Conservation (phyloP, 2,888 invertebrate species). For the Drosophila paranaensis region DNA sequence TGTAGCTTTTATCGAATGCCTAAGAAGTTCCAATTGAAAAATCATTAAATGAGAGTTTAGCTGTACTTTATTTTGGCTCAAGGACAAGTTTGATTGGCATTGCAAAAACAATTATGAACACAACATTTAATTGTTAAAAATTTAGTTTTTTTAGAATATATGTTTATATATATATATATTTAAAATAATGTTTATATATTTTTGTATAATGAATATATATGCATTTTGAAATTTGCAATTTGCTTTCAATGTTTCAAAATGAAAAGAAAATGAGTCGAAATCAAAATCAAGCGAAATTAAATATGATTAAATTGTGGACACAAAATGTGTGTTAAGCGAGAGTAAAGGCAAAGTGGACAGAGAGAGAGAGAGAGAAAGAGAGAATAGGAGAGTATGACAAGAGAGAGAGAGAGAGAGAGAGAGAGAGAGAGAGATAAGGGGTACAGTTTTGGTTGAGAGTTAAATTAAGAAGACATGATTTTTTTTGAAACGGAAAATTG, state of each 20-base stretch:
- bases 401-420: constrained; percentile 28
- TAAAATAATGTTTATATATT: constrained; percentile 41
- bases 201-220: constrained; percentile 48
- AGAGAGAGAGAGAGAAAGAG: constrained; percentile 30
- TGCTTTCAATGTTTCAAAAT: constrained; percentile 35
- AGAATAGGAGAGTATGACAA: constrained; percentile 33
- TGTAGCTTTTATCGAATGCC: neutral
- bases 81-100: constrained; percentile 59
- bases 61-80: constrained; percentile 64
- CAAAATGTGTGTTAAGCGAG: constrained; percentile 50
- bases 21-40: constrained; percentile 41
- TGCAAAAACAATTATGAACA: constrained; percentile 75
- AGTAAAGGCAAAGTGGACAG: constrained; percentile 22
- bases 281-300: constrained; percentile 35
- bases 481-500: constrained; percentile 45
- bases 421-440: constrained; percentile 25
- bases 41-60: constrained; percentile 23
- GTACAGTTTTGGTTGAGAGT: constrained; percentile 35
- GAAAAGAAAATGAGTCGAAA: constrained; percentile 6
- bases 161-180: constrained; percentile 44
- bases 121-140: constrained; percentile 66
- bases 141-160: constrained; percentile 40
- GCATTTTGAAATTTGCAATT: constrained; percentile 51
- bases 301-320: constrained; percentile 49
- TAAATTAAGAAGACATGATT: constrained; percentile 58